A percentile compares a stretch with the other conserved stretches of the same genome.
phyloP scores from a whole-genome alignment of 2,888 invertebrate genomes.

The Glyphotaelius pellucidus region DNA sequence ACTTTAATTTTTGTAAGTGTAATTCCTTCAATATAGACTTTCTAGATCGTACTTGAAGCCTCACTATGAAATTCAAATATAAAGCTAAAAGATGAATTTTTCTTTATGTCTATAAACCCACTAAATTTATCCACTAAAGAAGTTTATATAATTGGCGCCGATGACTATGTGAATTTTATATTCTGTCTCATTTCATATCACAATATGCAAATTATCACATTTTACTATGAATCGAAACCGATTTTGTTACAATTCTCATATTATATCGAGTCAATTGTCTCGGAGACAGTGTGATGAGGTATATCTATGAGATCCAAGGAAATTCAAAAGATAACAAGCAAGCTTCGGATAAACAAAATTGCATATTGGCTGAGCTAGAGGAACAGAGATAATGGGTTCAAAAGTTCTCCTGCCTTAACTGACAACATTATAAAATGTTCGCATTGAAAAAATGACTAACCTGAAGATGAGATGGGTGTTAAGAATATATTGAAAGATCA shows the following conservation, averaged over 20 bases:
- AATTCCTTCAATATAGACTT: slow-evolving; percentile 46
- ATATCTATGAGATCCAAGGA: background rate
- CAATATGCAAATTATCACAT: slow-evolving; percentile 58
- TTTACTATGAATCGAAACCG: slow-evolving; percentile 53
- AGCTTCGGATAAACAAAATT: background rate
- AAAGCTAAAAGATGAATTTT: slow-evolving; percentile 26
- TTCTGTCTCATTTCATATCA: slow-evolving; percentile 51
- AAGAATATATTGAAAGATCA: slow-evolving; percentile 2
- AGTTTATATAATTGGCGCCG: slow-evolving; percentile 51
- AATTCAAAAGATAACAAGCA: background rate
- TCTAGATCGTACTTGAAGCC: slow-evolving; percentile 24
- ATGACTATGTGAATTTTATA: slow-evolving; percentile 43
- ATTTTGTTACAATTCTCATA: slow-evolving; percentile 8
- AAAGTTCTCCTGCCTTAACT: background rate
- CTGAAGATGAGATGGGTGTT: background rate
- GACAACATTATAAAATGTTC: background rate
- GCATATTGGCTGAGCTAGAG: background rate
- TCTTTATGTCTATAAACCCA: background rate
- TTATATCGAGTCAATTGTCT: background rate
- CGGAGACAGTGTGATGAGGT: background rate
- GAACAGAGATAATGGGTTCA: background rate
- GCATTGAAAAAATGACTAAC: background rate
- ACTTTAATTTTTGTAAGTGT: slow-evolving; percentile 67
- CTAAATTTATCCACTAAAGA: slow-evolving; percentile 34
- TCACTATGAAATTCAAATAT: slow-evolving; percentile 41